Base-by-base conservation (phyloP, 1,140 invertebrate genomes). In the Hylaeus anthracinus region DNA sequence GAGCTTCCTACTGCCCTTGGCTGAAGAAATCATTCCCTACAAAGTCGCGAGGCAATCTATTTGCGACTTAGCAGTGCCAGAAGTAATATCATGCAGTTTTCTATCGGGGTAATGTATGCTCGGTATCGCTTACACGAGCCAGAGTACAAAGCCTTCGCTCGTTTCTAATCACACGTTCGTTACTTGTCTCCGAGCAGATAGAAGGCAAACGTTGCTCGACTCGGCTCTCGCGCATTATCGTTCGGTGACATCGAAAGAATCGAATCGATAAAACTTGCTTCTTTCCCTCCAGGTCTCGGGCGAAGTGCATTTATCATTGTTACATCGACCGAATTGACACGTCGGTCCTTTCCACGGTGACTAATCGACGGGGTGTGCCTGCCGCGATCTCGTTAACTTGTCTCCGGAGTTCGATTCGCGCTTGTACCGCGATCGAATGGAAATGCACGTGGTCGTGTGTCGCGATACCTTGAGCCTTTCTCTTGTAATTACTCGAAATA, bases 301-400 rank as follows among this genome's bases (percentile, higher is more conserved):
- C 48, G 53, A 81, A 41, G 37, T 43, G 69, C 84, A 61, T 84
- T 86, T 81, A 60, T 84, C 82, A 81, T 55, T 77, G 70, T 81
- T 85, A 56, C 73, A 69, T 55, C 70, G 56, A 70, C 63, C n/a
- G 65, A 74, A 84, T 84, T 74, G 71, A 63, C 80, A 65, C 53
- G 63, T 85, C 67, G 76, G 65, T 75, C 70, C 76, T 80, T 83
- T 55, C 39, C 55, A 55, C 72, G 71, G 77, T 85, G 84, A 85
- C 84, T 85, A 85, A 85, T 85, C 82, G 81, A 3, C 48, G 71
- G 82, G 83, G 83, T 61, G 82, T 72, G 82, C 56, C 83, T 10
- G 66, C 70, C 9, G 14, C 26, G 83, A 65, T 69, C 71, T 85
- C 82, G 81, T 83, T 80, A 75, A 73, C 41, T 69, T 74, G 55